These are phyloP conservation scores for Nasonia longicornis DNA, from an alignment of 1,140 invertebrate genomes.

Conservation along the genomic window DNA sequence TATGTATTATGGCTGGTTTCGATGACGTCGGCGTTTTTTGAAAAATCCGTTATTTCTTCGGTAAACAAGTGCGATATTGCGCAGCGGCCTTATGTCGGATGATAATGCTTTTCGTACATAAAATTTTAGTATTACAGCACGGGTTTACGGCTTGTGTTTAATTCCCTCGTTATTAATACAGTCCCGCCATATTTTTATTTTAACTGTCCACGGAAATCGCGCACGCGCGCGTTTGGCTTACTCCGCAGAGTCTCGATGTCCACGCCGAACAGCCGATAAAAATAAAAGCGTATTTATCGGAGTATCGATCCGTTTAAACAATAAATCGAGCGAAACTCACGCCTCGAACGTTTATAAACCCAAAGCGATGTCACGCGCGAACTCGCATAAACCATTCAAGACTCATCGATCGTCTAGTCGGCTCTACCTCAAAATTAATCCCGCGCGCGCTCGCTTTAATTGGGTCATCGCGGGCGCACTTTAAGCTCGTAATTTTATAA, in stretches of 20 bases:
- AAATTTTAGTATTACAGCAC: not conserved
- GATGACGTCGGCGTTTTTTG: too few species aligned
- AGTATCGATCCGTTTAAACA: too few species aligned
- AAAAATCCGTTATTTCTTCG: too few species aligned
- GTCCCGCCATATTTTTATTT: not conserved
- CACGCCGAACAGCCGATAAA: not conserved
- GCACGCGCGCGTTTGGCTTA: too few species aligned
- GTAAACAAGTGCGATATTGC: too few species aligned
- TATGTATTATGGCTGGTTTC: too few species aligned
- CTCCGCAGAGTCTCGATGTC: not conserved
- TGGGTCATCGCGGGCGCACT: not conserved
- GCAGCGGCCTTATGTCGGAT: too few species aligned
- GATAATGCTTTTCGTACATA: not conserved
- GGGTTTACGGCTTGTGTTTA: not conserved
- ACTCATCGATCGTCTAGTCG: not conserved
- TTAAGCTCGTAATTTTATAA: slow-evolving; percentile 5
- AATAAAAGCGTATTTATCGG: too few species aligned
- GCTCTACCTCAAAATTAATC: not conserved
- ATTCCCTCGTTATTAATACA: not conserved
- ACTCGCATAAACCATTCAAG: not conserved
- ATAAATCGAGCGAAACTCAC: too few species aligned
- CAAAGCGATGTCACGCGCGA: not conserved
- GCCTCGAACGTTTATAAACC: too few species aligned
- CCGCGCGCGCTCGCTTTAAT: not conserved
- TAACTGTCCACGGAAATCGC: not conserved